These are phyloP conservation scores for Muschampia staudingeri DNA, from an alignment of 2,888 invertebrate genomes.

Conservation along the genomic window DNA sequence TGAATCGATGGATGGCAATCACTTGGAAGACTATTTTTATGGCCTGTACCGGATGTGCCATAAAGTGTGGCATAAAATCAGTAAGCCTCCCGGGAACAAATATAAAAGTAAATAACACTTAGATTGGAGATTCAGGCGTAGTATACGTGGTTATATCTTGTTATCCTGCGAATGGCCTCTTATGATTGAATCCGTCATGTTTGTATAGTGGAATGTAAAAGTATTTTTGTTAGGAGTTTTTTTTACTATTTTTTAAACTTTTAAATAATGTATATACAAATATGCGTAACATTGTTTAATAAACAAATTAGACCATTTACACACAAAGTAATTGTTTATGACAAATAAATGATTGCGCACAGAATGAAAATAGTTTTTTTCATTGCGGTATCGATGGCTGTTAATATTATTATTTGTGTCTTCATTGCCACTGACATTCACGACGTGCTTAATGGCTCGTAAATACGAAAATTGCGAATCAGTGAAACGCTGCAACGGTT, in stretches of 20 bases:
- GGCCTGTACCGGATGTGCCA: conserved; percentile 86
- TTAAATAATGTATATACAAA: too few species aligned
- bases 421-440: conserved; percentile 79
- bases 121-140: conserved; percentile 83
- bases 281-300: not conserved
- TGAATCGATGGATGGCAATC: conserved; percentile 86
- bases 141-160: conserved; percentile 58
- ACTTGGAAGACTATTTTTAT: conserved; percentile 88
- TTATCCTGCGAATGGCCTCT: conserved; percentile 24
- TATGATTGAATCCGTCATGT: conserved; percentile 36
- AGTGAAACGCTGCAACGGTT: conserved; percentile 73
- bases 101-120: conserved; percentile 89
- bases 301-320: too few species aligned
- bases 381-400: conserved; percentile 68
- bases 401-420: conserved; percentile 74
- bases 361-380: not conserved
- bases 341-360: not conserved
- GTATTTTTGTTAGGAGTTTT: not conserved
- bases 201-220: not conserved
- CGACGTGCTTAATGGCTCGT: conserved; percentile 79
- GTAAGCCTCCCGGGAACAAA: conserved; percentile 84
- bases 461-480: conserved; percentile 79
- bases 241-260: too few species aligned
- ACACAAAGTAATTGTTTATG: not conserved
- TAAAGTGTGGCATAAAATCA: conserved; percentile 88